Evolutionary conservation across 2,888 invertebrate genomes (phyloP).

Genomic region (Ochropleura plecta): DNA sequence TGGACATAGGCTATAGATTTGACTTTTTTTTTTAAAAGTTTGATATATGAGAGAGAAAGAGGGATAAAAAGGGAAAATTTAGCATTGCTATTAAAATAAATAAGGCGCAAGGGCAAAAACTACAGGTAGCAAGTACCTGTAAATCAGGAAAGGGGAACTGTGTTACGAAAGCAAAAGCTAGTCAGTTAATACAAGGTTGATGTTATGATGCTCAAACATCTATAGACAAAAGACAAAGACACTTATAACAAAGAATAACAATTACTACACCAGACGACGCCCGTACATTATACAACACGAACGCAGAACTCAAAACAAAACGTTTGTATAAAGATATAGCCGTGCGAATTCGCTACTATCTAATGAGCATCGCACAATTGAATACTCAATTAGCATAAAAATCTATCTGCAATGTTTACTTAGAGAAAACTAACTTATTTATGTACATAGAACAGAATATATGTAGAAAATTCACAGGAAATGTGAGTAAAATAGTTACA

Average conservation of each 20-base stretch:
- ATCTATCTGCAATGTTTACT: conserved; percentile 43
- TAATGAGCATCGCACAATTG: conserved; percentile 39
- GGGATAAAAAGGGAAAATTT: no score
- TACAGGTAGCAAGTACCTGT: no score
- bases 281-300: neutral
- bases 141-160: no score
- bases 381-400: conserved; percentile 55
- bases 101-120: no score
- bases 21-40: no score
- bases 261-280: neutral
- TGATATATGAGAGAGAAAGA: no score
- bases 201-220: neutral
- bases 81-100: no score
- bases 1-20: no score
- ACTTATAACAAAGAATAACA: neutral
- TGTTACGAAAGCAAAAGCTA: no score
- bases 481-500: neutral
- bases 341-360: conserved; percentile 49
- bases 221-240: conserved; percentile 1
- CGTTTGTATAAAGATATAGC: conserved; percentile 17
- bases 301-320: conserved; percentile 39
- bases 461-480: conserved; percentile 14
- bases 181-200: neutral
- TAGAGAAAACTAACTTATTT: conserved; percentile 28
- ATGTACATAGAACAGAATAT: conserved; percentile 5